phyloP scores from a whole-genome alignment of 2,888 invertebrate genomes.

The Halictus quadricinctus region DNA sequence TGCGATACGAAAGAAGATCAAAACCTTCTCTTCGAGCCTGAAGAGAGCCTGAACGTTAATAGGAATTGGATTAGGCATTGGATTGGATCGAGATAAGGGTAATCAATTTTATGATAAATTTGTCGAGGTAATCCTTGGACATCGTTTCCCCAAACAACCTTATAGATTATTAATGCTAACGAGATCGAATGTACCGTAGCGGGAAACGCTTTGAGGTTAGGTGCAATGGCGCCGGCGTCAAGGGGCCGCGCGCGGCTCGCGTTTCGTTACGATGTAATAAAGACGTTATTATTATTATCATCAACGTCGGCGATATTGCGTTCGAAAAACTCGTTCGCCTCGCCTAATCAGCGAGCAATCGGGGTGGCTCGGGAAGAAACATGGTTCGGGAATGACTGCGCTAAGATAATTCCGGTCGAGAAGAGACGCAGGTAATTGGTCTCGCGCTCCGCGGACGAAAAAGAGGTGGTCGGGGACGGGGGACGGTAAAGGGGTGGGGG shows the following conservation, averaged over 20 bases:
- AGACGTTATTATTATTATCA: constrained; percentile 9
- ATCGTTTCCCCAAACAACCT: not conserved
- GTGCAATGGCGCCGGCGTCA: not conserved
- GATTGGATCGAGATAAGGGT: not conserved
- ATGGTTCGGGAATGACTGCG: constrained; percentile 15
- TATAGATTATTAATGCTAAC: not conserved
- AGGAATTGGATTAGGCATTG: not conserved
- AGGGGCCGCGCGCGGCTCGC: not conserved
- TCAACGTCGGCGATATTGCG: constrained; percentile 6
- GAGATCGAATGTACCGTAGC: not conserved
- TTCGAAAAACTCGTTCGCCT: constrained; percentile 35
- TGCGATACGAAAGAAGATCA: too few species aligned
- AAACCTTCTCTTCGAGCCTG: too few species aligned
- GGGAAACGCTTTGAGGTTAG: not conserved
- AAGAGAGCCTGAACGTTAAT: too few species aligned
- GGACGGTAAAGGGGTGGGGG: not conserved
- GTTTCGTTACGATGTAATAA: not conserved
- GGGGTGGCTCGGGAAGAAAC: constrained; percentile 19
- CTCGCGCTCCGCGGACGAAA: constrained; percentile 57
- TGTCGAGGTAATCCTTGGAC: not conserved
- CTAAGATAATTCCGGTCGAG: constrained; percentile 29
- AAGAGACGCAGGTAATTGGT: constrained; percentile 63
- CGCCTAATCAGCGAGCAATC: constrained; percentile 26
- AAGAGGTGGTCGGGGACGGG: constrained; percentile 25
- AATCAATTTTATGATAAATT: not conserved